A percentile compares a stretch with the other conserved stretches of the same genome.
phyloP scores from a whole-genome alignment of 1,140 invertebrate species.

The Panulirus ornatus region DNA sequence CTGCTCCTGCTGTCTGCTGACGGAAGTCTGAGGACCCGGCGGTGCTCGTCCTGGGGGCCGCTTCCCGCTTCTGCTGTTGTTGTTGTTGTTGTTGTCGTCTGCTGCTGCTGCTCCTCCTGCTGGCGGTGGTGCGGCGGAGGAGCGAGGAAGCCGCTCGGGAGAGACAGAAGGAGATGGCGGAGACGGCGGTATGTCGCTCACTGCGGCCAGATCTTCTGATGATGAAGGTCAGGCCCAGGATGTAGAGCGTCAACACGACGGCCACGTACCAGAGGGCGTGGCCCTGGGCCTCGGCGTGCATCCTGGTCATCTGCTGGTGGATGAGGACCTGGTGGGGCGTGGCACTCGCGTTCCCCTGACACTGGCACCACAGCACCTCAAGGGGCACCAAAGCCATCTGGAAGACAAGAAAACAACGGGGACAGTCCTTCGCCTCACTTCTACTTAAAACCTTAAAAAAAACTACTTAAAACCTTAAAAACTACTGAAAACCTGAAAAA shows the following conservation, averaged over 20 bases:
- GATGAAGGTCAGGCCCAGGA: slow-evolving; percentile 41
- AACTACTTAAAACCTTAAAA: not conserved
- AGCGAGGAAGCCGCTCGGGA: slow-evolving; percentile 17
- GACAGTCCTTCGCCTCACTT: too few relatives aligned
- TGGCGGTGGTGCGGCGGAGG: not conserved
- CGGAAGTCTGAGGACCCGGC: too few relatives aligned
- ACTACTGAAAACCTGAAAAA: too few relatives aligned
- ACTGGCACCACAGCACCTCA: slow-evolving; percentile 48
- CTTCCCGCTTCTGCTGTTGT: too few relatives aligned
- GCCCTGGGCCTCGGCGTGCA: slow-evolving; percentile 16
- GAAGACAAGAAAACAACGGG: not conserved
- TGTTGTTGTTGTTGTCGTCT: not conserved
- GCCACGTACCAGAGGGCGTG: slow-evolving; percentile 48
- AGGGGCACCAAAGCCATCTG: slow-evolving; percentile 1
- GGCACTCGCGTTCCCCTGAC: slow-evolving; percentile 42
- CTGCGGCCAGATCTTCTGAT: slow-evolving; percentile 28
- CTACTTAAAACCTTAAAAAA: not conserved
- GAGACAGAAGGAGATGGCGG: slow-evolving; percentile 46
- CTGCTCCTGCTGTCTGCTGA: not conserved
- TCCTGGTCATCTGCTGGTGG: slow-evolving; percentile 19
- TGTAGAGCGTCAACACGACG: slow-evolving; percentile 38
- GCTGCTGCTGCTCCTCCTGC: not conserved
- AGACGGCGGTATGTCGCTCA: slow-evolving; percentile 38
- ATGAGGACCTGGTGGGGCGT: slow-evolving; percentile 13
- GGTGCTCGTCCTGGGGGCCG: too few relatives aligned